Base-by-base conservation (phyloP, 2,888 invertebrate genomes). In the Cerastis rubricosa region DNA sequence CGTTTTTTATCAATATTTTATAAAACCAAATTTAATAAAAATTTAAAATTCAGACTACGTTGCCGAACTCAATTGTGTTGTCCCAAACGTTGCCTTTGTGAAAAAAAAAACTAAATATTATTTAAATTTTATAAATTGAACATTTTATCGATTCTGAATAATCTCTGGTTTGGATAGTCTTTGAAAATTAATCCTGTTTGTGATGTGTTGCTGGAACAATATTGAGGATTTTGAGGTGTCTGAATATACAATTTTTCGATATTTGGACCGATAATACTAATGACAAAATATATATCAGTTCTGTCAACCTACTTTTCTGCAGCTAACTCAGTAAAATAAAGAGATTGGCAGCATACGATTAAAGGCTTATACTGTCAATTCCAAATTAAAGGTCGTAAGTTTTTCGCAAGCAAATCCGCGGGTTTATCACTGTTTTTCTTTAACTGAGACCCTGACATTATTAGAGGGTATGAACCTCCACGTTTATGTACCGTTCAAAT, bases 401-500 rank as follows among this genome's bases (percentile, higher is more conserved):
- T 51, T 43, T 43, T 45, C 22, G 2, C 51, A 76, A 64, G 59
- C 5, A 80, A 68, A 71, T n/a, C 49, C 25, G 0, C 45, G 17
- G 12, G 43, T 61, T 81, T 65, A 61, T 35, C 59, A 47, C 40
- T 0, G 5, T 47, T 49, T 11, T 47, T 35, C 35, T n/a, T 9
- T 17, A 29, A 71, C n/a, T 2, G 14, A 49, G 29, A 14, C 47
- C 57, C 64, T 78, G 74, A 83, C 74, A 71, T 74, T 61, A 72
- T 74, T 71, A 22, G 19, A 12, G 69, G 22, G 35, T 65, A 47
- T 74, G 25, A 29, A 68, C 70, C 43, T 12, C 59, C 17, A 61
- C 47, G 57, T 59, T 59, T 65, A 57, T 45, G n/a, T 22, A n/a
- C 17, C 19, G 14, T 57, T 40, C 61, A 51, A 49, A 76, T 77